Percentiles rank a stretch among this genome's conserved stretches.
phyloP scores from a whole-genome alignment of 2,113 vertebrate genomes.

The Clarias macrocephalus region DNA sequence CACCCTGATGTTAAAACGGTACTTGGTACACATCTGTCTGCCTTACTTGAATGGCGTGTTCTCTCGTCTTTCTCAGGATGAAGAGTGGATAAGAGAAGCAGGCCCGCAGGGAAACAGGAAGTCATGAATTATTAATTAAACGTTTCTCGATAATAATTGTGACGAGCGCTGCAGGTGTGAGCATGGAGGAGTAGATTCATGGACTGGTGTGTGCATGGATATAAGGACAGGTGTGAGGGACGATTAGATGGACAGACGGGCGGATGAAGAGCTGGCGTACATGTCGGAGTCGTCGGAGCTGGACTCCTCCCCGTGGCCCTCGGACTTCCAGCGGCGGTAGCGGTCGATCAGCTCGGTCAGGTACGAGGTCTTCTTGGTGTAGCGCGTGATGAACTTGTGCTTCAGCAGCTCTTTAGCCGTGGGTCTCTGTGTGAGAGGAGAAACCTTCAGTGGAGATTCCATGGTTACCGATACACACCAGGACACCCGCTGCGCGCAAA shows the following conservation, averaged over 20 bases:
- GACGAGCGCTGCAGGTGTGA: no score
- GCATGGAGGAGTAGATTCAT: neutral
- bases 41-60: no score
- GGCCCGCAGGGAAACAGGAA: no score
- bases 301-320: conserved; percentile 94
- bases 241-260: neutral
- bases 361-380: conserved; percentile 98
- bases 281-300: conserved; percentile 96
- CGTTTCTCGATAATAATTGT: no score
- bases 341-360: conserved; percentile 93
- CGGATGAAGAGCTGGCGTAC: conserved; percentile 64
- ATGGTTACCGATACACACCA: no score
- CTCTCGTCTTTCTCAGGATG: no score
- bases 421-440: conserved; percentile 79
- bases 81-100: no score
- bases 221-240: neutral
- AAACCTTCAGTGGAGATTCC: neutral
- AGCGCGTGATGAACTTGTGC: conserved; percentile 98
- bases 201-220: neutral
- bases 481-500: neutral
- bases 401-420: conserved; percentile 96
- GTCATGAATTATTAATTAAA: no score
- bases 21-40: no score
- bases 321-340: conserved; percentile 95
- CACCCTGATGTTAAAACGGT: no score